Percentiles rank a stretch among this genome's conserved stretches.
Evolutionary conservation across 1,140 invertebrate genomes (phyloP).

Genomic region (Drosophila serrata): DNA sequence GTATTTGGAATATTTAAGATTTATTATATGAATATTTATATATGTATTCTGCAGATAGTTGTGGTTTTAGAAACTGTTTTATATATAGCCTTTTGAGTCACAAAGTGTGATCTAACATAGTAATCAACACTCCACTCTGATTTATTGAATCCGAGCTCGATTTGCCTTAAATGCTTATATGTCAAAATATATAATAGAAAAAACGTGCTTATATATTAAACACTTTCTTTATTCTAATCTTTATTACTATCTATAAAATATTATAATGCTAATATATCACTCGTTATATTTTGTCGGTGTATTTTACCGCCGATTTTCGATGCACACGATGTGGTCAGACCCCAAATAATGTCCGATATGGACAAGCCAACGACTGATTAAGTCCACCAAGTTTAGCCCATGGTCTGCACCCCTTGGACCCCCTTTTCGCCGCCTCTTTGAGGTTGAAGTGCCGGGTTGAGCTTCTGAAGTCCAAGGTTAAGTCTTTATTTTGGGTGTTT

Average conservation of each 20-base stretch:
- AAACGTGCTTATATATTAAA: too few species aligned
- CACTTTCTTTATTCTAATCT: too few species aligned
- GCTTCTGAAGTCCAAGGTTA: conserved; percentile 67
- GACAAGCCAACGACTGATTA: conserved; percentile 64
- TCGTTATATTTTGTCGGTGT: conserved; percentile 2
- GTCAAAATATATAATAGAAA: too few species aligned
- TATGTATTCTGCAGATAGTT: neutral
- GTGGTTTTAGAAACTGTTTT: neutral
- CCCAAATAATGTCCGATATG: conserved; percentile 35
- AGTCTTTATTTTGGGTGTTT: conserved; percentile 51
- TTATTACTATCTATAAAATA: too few species aligned
- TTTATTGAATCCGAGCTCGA: too few species aligned
- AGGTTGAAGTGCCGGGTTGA: conserved; percentile 36
- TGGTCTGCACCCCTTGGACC: neutral
- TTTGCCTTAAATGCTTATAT: neutral
- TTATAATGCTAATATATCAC: neutral
- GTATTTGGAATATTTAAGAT: neutral
- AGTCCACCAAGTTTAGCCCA: conserved; percentile 23
- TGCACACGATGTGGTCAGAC: conserved; percentile 7
- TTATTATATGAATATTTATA: neutral
- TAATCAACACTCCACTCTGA: too few species aligned
- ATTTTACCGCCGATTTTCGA: neutral
- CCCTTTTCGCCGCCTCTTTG: neutral
- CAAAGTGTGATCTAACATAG: neutral
- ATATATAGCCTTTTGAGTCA: neutral